Evolutionary conservation across 2,113 vertebrate species (phyloP).

Genomic region (Atractosteus spatula): DNA sequence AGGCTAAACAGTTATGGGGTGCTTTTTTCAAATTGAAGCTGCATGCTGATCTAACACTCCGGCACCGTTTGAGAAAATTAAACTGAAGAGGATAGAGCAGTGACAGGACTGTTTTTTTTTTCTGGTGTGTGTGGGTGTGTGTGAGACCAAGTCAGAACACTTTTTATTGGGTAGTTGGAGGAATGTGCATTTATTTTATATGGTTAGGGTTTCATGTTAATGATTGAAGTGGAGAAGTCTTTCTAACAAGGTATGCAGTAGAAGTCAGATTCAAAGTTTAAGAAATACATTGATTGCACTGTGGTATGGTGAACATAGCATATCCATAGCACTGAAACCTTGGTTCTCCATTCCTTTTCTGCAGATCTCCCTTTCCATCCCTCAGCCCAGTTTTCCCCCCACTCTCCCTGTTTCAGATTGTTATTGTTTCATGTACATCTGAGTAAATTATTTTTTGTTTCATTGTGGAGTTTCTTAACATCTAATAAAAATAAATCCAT

Average conservation of each 20-base stretch:
- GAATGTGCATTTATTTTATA: conserved; percentile 64
- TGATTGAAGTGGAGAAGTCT: conserved; percentile 41
- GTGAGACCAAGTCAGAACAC: conserved; percentile 58
- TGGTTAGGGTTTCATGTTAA: conserved; percentile 54
- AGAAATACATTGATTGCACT: conserved; percentile 49
- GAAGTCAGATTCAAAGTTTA: conserved; percentile 39
- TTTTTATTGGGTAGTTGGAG: conserved; percentile 65
- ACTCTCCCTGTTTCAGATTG: conserved; percentile 74
- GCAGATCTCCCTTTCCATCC: conserved; percentile 42
- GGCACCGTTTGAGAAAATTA: conserved; percentile 49
- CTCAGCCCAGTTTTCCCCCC: conserved; percentile 46
- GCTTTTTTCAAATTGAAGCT: conserved; percentile 42
- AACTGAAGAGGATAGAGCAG: conserved; percentile 41
- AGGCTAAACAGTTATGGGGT: conserved; percentile 52
- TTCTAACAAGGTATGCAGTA: conserved; percentile 61
- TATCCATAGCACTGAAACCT: conserved; percentile 71
- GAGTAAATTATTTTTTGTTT: conserved; percentile 92
- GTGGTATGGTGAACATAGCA: conserved; percentile 74
- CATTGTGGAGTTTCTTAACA: conserved; percentile 98
- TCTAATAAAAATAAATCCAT: conserved; percentile 84
- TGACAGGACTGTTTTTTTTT: conserved; percentile 58
- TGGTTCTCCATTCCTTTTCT: conserved; percentile 68
- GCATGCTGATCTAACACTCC: conserved; percentile 55
- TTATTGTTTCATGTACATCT: conserved; percentile 91
- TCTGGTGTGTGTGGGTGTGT: conserved; percentile 34